phyloP scores from a whole-genome alignment of 2,888 invertebrate species.

The Molorchus minor region DNA sequence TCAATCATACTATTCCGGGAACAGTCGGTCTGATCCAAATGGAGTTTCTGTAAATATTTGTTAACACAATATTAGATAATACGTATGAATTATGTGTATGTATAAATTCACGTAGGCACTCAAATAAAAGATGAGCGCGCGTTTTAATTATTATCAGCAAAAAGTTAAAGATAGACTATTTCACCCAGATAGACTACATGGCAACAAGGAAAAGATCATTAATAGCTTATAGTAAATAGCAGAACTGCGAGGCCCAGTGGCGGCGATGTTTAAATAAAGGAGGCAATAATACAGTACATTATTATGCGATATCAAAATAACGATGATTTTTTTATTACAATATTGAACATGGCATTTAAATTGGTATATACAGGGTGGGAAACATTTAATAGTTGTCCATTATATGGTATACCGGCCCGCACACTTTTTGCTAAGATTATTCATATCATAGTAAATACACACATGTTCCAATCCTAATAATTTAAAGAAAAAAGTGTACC shows the following conservation, averaged over 20 bases:
- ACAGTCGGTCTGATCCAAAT: too few species aligned
- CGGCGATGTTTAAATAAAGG: constrained; percentile 3
- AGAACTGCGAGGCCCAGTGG: constrained; percentile 4
- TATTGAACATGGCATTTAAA: too few species aligned
- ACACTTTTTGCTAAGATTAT: too few species aligned
- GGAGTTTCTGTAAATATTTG: constrained; percentile 23
- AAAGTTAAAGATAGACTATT: constrained; percentile 25
- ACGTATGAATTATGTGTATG: constrained; percentile 3
- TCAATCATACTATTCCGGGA: constrained; percentile 11
- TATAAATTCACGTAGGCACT: constrained; percentile 20
- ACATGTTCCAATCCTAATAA: too few species aligned
- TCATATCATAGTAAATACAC: too few species aligned
- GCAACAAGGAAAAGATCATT: constrained; percentile 19
- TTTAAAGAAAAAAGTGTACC: too few species aligned
- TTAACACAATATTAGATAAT: constrained; percentile 8
- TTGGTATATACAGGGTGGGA: too few species aligned
- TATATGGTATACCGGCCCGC: too few species aligned
- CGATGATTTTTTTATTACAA: too few species aligned
- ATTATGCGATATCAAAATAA: too few species aligned
- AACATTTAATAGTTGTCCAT: too few species aligned
- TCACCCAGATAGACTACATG: constrained; percentile 23
- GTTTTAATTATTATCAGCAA: constrained; percentile 11
- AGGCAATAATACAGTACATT: too few species aligned
- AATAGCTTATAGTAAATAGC: background rate
- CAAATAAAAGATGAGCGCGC: constrained; percentile 8